Conservation (phyloP, 2,888 invertebrate species). For the Altica lythri region DNA sequence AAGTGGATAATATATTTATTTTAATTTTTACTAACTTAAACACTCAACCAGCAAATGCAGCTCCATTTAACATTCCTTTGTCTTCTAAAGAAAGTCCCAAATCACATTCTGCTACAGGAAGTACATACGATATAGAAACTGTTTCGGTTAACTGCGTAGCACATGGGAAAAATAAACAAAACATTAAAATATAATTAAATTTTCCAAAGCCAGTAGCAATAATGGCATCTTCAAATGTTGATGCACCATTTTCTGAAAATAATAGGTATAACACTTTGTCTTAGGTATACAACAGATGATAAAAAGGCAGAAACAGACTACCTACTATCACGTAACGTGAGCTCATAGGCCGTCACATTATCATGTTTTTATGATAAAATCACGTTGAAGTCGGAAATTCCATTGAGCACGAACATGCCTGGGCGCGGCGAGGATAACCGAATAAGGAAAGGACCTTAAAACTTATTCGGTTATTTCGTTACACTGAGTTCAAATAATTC, state of each 20-base stretch:
- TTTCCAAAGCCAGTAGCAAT: conserved; percentile 70
- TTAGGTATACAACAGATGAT: neutral
- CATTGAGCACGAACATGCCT: too few relatives aligned
- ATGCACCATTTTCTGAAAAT: conserved; percentile 9
- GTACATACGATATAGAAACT: conserved; percentile 70
- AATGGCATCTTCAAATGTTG: conserved; percentile 52
- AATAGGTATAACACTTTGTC: neutral
- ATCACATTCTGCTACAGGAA: conserved; percentile 75
- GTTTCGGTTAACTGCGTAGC: conserved; percentile 71
- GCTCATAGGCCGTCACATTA: too few relatives aligned
- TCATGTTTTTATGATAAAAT: too few relatives aligned
- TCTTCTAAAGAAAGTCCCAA: conserved; percentile 69
- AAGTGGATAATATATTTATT: conserved; percentile 1
- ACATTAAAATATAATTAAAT: conserved; percentile 65
- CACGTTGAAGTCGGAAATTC: too few relatives aligned
- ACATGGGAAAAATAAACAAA: conserved; percentile 66
- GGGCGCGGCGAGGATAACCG: too few relatives aligned
- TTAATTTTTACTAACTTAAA: too few relatives aligned
- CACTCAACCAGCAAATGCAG: conserved; percentile 73
- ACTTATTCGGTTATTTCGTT: too few relatives aligned
- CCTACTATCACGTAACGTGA: too few relatives aligned
- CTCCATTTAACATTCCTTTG: conserved; percentile 72
- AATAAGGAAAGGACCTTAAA: too few relatives aligned
- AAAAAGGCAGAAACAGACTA: too few relatives aligned
- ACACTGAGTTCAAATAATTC: too few relatives aligned